A percentile compares a stretch with the other conserved stretches of the same genome.
These are phyloP conservation scores for Deilephila elpenor DNA, from an alignment of 2,888 invertebrate genomes.

Conservation along the genomic window DNA sequence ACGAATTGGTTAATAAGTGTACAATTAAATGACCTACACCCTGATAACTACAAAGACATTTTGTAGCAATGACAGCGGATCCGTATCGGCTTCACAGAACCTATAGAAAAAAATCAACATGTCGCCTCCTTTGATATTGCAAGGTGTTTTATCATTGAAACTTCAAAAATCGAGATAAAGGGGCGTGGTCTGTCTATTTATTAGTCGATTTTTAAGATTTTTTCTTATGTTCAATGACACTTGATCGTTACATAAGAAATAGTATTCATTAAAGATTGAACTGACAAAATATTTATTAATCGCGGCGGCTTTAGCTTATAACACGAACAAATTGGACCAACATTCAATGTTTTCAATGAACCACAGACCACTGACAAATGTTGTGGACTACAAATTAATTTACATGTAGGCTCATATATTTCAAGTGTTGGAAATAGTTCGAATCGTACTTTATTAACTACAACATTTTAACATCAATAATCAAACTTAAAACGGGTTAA, in stretches of 20 bases:
- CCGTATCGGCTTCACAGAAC: conserved; percentile 84
- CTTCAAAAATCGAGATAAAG: conserved; percentile 70
- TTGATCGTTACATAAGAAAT: background rate
- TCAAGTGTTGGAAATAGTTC: no score
- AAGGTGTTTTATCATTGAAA: conserved; percentile 76
- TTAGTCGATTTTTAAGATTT: background rate
- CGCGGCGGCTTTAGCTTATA: background rate
- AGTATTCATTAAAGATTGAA: background rate
- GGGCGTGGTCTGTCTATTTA: conserved; percentile 51
- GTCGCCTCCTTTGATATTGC: conserved; percentile 78
- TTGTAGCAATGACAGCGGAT: conserved; percentile 83
- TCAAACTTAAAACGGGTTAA: no score
- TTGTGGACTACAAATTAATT: no score
- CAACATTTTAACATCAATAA: no score
- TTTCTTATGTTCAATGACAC: background rate
- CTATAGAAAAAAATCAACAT: conserved; percentile 84
- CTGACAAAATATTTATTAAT: background rate
- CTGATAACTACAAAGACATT: conserved; percentile 85
- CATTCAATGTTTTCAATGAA: background rate
- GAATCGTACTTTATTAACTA: no score
- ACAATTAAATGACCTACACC: conserved; percentile 84
- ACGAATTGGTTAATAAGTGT: conserved; percentile 77
- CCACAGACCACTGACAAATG: no score
- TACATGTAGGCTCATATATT: no score
- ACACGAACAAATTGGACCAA: background rate